Percentiles rank a stretch among this genome's conserved stretches.
Conservation (phyloP, 2,888 invertebrate genomes). For the Pollenia angustigena region DNA sequence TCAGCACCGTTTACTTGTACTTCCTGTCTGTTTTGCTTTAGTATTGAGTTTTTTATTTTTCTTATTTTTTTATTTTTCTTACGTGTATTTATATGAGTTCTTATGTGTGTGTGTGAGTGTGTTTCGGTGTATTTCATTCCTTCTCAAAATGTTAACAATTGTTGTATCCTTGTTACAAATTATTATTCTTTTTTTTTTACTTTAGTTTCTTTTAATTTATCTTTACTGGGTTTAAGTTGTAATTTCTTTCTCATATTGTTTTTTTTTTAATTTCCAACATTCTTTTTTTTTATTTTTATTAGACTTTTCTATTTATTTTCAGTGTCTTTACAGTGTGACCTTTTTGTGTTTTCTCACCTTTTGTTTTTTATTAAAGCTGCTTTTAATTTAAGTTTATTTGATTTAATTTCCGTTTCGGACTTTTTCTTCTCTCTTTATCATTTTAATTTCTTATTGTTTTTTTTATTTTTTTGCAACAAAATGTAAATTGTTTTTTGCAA, state of each 20-base stretch:
- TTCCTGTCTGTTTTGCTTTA: conserved; percentile 37
- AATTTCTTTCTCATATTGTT: not conserved
- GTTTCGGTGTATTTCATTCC: not conserved
- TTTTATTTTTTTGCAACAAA: not conserved
- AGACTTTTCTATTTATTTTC: not conserved
- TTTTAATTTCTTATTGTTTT: not conserved
- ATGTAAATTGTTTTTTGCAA: not conserved
- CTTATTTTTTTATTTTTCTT: not conserved
- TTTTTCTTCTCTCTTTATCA: not conserved
- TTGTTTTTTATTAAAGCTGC: conserved; percentile 30
- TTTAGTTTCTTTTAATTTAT: conserved; percentile 22
- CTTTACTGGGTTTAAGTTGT: conserved; percentile 21
- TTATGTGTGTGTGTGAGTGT: not conserved
- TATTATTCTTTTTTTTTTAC: conserved; percentile 24
- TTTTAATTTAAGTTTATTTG: conserved; percentile 57
- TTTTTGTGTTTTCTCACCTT: conserved; percentile 22
- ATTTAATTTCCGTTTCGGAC: conserved; percentile 53
- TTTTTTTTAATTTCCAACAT: conserved; percentile 14
- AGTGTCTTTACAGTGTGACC: conserved; percentile 16
- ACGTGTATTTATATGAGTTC: not conserved
- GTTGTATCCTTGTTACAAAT: conserved; percentile 59
- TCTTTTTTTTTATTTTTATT: not conserved
- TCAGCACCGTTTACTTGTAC: not conserved
- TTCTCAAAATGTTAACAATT: conserved; percentile 57
- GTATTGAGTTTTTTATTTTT: conserved; percentile 20